Evolutionary conservation across 2,113 vertebrate species (phyloP).

Genomic region (Sterrhoptilus dennistouni): DNA sequence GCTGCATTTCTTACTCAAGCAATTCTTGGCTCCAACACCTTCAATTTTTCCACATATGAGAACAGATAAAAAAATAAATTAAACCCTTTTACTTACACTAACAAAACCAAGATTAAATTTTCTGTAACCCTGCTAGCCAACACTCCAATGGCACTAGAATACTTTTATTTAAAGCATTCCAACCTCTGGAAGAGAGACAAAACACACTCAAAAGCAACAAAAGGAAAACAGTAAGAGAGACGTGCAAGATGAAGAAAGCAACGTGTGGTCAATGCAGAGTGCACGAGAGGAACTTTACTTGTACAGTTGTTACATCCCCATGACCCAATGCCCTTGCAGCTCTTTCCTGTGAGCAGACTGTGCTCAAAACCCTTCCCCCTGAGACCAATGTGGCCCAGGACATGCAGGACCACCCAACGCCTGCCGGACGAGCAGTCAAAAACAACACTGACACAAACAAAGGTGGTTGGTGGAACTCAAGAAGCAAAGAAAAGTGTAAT

Average conservation of each 20-base stretch:
- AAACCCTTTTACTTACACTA: constrained; percentile 58
- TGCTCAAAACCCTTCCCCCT: constrained; percentile 46
- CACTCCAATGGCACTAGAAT: constrained; percentile 57
- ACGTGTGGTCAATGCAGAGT: constrained; percentile 46
- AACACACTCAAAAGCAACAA: constrained; percentile 31
- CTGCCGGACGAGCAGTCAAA: constrained; percentile 44
- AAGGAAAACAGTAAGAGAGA: constrained; percentile 9
- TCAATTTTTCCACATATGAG: constrained; percentile 15
- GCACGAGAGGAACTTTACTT: constrained; percentile 38
- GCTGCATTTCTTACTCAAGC: constrained; percentile 34
- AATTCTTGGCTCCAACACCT: constrained; percentile 56
- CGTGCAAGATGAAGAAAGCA: constrained; percentile 62
- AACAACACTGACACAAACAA: constrained; percentile 66
- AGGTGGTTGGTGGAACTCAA: constrained; percentile 58
- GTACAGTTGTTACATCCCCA: constrained; percentile 47
- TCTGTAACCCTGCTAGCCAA: constrained; percentile 48
- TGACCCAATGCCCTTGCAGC: constrained; percentile 48
- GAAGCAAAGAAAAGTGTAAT: constrained; percentile 60
- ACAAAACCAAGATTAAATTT: constrained; percentile 55
- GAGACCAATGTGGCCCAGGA: constrained; percentile 72
- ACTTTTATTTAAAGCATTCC: constrained; percentile 67
- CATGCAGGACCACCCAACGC: constrained; percentile 34
- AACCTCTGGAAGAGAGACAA: constrained; percentile 54
- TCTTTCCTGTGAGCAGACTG: constrained; percentile 36
- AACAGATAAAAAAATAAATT: constrained; percentile 64